phyloP scores from a whole-genome alignment of 2,888 invertebrate species.

The Campoplex nolae region DNA sequence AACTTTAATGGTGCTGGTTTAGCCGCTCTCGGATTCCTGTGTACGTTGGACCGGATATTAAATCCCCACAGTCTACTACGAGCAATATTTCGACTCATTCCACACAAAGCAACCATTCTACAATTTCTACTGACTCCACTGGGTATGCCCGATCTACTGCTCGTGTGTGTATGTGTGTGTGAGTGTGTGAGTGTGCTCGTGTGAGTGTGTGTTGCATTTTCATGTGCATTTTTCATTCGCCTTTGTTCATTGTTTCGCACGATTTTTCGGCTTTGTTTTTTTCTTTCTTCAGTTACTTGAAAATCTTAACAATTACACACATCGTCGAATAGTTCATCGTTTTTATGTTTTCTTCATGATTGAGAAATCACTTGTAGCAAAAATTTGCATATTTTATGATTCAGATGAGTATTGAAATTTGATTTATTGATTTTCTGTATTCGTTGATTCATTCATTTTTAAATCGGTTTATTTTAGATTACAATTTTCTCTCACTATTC shows the following conservation, averaged over 20 bases:
- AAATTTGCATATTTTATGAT: not conserved
- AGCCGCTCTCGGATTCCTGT: slow-evolving; percentile 91
- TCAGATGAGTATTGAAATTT: too few species aligned
- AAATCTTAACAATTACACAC: not conserved
- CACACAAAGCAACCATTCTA: slow-evolving; percentile 84
- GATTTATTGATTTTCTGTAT: too few species aligned
- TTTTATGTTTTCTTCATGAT: slow-evolving; percentile 5
- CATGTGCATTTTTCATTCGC: slow-evolving; percentile 29
- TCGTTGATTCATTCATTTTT: not conserved
- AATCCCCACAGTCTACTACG: slow-evolving; percentile 86
- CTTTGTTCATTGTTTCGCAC: slow-evolving; percentile 23
- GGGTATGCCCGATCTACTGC: slow-evolving; percentile 80
- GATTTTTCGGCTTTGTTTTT: not conserved
- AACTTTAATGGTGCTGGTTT: slow-evolving; percentile 85
- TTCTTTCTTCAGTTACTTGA: not conserved
- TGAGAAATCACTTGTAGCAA: not conserved
- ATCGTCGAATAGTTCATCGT: not conserved
- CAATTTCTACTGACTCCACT: slow-evolving; percentile 83
- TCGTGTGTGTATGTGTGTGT: slow-evolving; percentile 68
- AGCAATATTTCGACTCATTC: slow-evolving; percentile 84
- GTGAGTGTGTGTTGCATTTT: slow-evolving; percentile 36
- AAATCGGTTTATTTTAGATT: not conserved
- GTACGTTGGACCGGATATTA: slow-evolving; percentile 88
- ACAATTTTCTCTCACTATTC: not conserved
- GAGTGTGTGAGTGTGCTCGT: slow-evolving; percentile 46